Percentiles rank a stretch among this genome's conserved stretches.
These are phyloP conservation scores for Meriones unguiculatus DNA, from an alignment of 2,113 vertebrate species.

Conservation along the genomic window DNA sequence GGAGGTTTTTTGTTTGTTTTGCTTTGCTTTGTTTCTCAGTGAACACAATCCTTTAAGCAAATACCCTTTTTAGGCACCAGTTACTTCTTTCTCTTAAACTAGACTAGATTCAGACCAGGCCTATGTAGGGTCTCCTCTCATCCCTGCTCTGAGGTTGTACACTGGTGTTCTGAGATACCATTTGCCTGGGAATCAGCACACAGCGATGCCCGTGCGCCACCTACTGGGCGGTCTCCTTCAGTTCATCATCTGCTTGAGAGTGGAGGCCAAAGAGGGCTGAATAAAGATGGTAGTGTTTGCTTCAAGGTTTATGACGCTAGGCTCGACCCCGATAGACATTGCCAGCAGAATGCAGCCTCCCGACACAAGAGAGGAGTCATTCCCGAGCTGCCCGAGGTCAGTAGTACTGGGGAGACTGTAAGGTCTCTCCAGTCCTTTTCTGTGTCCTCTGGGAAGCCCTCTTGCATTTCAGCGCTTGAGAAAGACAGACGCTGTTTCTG, in stretches of 20 bases:
- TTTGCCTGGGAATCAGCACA: neutral
- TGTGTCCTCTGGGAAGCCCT: neutral
- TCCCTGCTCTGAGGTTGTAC: neutral
- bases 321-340: neutral
- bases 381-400: neutral
- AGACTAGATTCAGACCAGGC: slow-evolving; percentile 16
- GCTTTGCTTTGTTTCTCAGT: neutral
- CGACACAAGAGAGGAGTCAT: neutral
- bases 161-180: neutral
- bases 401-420: neutral
- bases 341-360: neutral
- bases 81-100: slow-evolving; percentile 60
- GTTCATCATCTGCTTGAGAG: neutral
- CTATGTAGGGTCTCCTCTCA: neutral
- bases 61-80: slow-evolving; percentile 15
- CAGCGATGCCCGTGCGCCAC: slow-evolving; percentile 80
- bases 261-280: neutral
- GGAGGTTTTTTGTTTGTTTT: neutral
- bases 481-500: neutral
- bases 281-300: neutral
- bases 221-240: slow-evolving; percentile 74
- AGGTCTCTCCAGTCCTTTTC: neutral
- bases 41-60: slow-evolving; percentile 41
- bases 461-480: neutral
- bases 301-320: neutral